Evolutionary conservation across 2,888 invertebrate genomes (phyloP).

Genomic region (Abscondita cerata): DNA sequence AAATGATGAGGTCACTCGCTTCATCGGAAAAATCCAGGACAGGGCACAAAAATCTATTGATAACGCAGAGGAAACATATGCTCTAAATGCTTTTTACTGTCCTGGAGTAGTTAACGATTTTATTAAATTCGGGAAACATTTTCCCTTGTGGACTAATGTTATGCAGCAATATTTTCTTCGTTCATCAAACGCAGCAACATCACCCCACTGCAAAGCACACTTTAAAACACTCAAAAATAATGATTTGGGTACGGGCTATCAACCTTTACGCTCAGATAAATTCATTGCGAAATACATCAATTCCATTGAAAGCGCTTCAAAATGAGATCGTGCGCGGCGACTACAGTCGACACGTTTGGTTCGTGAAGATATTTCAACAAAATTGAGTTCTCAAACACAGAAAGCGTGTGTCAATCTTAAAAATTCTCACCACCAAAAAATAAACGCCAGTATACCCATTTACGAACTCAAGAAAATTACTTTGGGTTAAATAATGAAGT

Average conservation of each 20-base stretch:
- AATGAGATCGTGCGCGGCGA: neutral
- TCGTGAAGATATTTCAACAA: constrained; percentile 2
- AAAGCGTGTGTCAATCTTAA: neutral
- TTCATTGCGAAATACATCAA: constrained; percentile 1
- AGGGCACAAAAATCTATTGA: neutral
- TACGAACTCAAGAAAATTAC: neutral
- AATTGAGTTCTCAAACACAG: neutral
- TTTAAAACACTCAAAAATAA: neutral
- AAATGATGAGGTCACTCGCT: neutral
- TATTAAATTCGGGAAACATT: neutral
- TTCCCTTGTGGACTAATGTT: constrained; percentile 1
- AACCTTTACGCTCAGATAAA: constrained; percentile 4
- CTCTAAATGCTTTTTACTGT: neutral
- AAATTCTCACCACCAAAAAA: neutral
- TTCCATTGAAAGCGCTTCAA: neutral
- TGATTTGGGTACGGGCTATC: neutral
- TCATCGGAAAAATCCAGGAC: neutral
- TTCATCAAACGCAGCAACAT: neutral
- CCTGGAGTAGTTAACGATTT: constrained; percentile 2
- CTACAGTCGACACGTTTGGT: neutral
- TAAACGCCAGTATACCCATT: neutral
- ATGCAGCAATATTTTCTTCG: constrained; percentile 2
- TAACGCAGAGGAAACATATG: neutral
- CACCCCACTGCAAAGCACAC: neutral
- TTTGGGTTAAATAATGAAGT: neutral